phyloP scores from a whole-genome alignment of 2,113 vertebrate species.

The Ornithorhynchus anatinus region DNA sequence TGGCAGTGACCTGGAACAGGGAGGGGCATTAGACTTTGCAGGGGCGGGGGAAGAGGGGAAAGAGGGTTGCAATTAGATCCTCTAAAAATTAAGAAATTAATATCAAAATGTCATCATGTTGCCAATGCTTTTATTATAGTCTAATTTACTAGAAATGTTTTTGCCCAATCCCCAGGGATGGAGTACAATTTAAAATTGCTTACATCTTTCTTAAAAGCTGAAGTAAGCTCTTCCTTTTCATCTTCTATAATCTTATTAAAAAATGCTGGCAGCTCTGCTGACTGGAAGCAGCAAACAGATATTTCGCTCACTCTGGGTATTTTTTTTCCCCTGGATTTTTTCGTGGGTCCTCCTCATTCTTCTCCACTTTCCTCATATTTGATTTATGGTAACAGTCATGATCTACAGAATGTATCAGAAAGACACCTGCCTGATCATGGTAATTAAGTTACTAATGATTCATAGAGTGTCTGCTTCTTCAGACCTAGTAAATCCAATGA shows the following conservation, averaged over 20 bases:
- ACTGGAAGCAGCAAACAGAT: constrained; percentile 60
- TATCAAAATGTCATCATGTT: constrained; percentile 58
- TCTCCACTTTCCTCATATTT: constrained; percentile 44
- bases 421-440: constrained; percentile 15
- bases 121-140: constrained; percentile 69
- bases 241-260: constrained; percentile 68
- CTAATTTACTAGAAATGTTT: constrained; percentile 72
- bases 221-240: constrained; percentile 71
- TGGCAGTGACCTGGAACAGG: too few relatives aligned
- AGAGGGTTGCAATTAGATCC: constrained; percentile 62
- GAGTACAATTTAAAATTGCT: constrained; percentile 69
- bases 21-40: too few relatives aligned
- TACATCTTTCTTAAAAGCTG: constrained; percentile 73
- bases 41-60: too few relatives aligned
- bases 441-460: constrained; percentile 63
- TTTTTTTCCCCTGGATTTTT: constrained; percentile 37
- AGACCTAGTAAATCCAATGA: constrained; percentile 13
- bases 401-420: constrained; percentile 17
- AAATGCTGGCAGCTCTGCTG: constrained; percentile 59
- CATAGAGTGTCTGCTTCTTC: constrained; percentile 12
- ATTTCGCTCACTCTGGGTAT: constrained; percentile 59
- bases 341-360: constrained; percentile 31
- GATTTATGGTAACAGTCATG: constrained; percentile 44
- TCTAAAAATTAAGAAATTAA: constrained; percentile 72
- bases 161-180: constrained; percentile 53